Evolutionary conservation across 2,113 vertebrate genomes (phyloP), one percentile per base, ranked within the genome.

Genomic region (Archocentrus centrarchus): DNA sequence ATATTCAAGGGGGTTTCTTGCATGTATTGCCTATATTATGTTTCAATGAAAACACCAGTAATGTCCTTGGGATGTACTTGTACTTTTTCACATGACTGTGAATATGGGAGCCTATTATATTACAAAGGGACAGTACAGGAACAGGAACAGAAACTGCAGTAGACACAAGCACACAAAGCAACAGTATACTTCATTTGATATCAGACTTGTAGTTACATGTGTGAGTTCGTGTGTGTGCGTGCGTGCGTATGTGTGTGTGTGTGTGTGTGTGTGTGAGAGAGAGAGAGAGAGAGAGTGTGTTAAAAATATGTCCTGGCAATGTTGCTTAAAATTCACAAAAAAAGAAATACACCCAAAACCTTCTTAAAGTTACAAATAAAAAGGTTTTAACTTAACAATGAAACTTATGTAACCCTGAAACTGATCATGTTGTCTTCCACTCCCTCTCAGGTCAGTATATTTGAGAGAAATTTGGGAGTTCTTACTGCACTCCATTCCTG

Each of bases 381-480:
- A 70, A 53, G 17, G 24, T 2, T 53, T 70, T 70, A 70, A 66
- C 7, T 66, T 58, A 22, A 4, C 27, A 77, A 17, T 79, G 1
- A 41, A 58, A 63, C 35, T 24, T 50, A 18, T 32, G 2, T 70
- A 53, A 55, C 27, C 14, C 47, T 68, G 24, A 62, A 83, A 81
- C 41, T 4, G 24, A 27, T 62, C 15, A n/a, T 77, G 5, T 53
- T 81, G 55, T 84, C 4, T 76, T 79, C 32, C 17, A 41, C 53
- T 77, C 53, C 64, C 80, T 89, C 88, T 90, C 78, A 98, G 98
- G 75, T 83, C 92, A 59, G 79, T 61, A 10, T 92, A 95, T 83
- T 41, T 85, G 11, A 92, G 93, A 73, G 95, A 96, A 93, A 89
- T 96, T 9, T 99, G 98, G 98, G 82, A 94, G 60, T 95, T 98